Evolutionary conservation across 2,113 vertebrate genomes (phyloP).

Genomic region (Mirounga angustirostris): DNA sequence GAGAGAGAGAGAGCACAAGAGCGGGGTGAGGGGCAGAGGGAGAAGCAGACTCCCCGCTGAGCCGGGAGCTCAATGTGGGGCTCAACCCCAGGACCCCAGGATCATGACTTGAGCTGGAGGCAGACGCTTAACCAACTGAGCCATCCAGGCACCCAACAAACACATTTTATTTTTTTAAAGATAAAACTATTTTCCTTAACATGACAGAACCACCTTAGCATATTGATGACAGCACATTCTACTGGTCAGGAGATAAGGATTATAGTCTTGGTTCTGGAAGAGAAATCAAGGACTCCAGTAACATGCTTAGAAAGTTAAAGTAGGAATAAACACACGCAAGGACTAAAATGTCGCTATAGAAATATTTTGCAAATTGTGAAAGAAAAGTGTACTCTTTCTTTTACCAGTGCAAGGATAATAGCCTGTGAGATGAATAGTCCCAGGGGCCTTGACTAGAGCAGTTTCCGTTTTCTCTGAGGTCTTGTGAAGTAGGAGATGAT

Average conservation of each 20-base stretch:
- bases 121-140: too few relatives aligned
- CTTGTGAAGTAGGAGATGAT: not conserved
- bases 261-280: slow-evolving; percentile 1
- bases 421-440: not conserved
- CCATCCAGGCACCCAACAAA: too few relatives aligned
- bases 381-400: not conserved
- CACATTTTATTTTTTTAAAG: not conserved
- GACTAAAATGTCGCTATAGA: not conserved
- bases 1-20: too few relatives aligned
- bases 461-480: not conserved
- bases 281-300: not conserved
- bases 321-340: not conserved
- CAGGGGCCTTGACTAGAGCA: not conserved
- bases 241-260: not conserved
- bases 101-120: too few relatives aligned
- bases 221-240: not conserved
- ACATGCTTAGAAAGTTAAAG: slow-evolving; percentile 26
- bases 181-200: not conserved
- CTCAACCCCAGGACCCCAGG: too few relatives aligned
- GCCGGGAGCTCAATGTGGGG: too few relatives aligned
- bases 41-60: too few relatives aligned
- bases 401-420: not conserved
- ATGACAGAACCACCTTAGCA: not conserved
- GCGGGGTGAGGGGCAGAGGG: too few relatives aligned
- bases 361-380: slow-evolving; percentile 16